Percentiles rank a stretch among this genome's conserved stretches.
phyloP scores from a whole-genome alignment of 2,113 vertebrate species.

The Oncorhynchus nerka region DNA sequence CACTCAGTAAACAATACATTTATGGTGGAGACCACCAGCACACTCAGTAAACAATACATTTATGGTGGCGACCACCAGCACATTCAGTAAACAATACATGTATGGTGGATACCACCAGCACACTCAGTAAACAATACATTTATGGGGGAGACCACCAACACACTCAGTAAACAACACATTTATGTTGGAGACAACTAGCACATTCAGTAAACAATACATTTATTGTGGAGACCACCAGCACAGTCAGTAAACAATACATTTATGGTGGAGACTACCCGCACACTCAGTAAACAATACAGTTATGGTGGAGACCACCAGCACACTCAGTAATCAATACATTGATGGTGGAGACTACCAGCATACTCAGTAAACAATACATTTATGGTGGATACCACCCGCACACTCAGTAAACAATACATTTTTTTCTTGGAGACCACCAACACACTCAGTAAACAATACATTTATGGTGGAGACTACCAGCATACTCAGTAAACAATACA shows the following conservation, averaged over 20 bases:
- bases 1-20: no score
- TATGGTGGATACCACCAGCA: no score
- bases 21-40: conserved; percentile 14
- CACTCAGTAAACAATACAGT: no score
- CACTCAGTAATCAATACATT: neutral
- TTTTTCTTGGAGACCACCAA: conserved; percentile 6
- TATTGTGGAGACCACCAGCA: no score
- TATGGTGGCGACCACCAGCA: conserved; percentile 18
- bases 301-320: conserved; percentile 12
- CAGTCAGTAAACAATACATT: no score
- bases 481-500: neutral
- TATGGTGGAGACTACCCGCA: no score
- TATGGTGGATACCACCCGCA: conserved; percentile 16
- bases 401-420: neutral
- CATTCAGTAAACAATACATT: no score
- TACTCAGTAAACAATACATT: neutral
- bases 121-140: no score
- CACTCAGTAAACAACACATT: no score
- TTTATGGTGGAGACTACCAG: conserved; percentile 11
- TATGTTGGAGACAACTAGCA: no score
- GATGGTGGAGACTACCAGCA: conserved; percentile 17
- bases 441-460: neutral
- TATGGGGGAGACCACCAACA: no score
- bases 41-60: neutral
- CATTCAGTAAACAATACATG: neutral